Evolutionary conservation across 2,888 invertebrate species (phyloP).

Genomic region (Plagodis pulveraria): DNA sequence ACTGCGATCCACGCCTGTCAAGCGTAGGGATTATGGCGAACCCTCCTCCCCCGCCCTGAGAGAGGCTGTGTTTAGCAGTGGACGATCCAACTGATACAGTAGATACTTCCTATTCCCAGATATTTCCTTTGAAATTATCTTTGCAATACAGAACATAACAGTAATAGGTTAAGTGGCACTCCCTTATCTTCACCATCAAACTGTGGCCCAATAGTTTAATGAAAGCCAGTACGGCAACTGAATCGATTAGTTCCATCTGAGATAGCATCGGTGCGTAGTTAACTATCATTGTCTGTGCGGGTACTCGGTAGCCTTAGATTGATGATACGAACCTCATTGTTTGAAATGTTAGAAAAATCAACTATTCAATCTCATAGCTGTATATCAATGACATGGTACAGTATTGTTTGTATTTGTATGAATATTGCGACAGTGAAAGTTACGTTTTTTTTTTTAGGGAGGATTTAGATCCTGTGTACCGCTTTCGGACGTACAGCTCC

Average conservation of each 20-base stretch:
- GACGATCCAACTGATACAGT: too few species aligned
- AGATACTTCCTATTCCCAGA: too few species aligned
- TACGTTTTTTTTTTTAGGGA: too few species aligned
- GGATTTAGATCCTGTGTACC: too few species aligned
- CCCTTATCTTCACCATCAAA: constrained; percentile 58
- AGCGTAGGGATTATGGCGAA: too few species aligned
- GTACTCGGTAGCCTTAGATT: constrained; percentile 76
- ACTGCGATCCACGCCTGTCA: too few species aligned
- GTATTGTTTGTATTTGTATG: constrained; percentile 32
- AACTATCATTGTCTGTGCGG: constrained; percentile 66
- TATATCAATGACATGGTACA: constrained; percentile 50
- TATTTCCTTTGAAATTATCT: constrained; percentile 16
- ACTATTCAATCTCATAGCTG: constrained; percentile 60
- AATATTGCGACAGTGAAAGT: background rate
- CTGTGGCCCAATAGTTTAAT: constrained; percentile 74
- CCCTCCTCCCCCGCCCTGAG: too few species aligned
- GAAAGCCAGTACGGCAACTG: constrained; percentile 65
- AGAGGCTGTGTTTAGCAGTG: too few species aligned
- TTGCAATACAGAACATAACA: constrained; percentile 44
- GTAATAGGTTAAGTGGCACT: constrained; percentile 53
- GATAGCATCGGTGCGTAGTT: constrained; percentile 73
- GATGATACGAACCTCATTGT: constrained; percentile 72
- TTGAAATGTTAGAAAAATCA: constrained; percentile 74
- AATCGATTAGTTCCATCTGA: constrained; percentile 76
- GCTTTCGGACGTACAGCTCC: too few species aligned